Base-by-base conservation (phyloP, 1,140 invertebrate genomes). In the Piezodorus guildinii region DNA sequence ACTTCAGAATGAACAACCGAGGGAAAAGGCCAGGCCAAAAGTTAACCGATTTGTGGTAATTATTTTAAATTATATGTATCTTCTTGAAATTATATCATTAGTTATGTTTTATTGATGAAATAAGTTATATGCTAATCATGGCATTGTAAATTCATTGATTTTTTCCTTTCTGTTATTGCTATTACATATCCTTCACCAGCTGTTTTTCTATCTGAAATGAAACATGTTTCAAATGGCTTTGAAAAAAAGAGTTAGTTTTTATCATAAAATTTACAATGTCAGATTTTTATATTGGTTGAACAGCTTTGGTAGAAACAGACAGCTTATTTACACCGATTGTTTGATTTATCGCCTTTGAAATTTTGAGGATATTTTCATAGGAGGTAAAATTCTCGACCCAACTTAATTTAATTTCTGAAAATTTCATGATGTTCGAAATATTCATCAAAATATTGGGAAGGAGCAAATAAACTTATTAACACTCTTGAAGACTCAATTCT, bases 31-130 rank as follows among this genome's bases (percentile, higher is more conserved):
- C 64, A 79, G 82, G 71, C 77, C 83, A 60, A 85, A 86, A 81
- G 86, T 91, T 65, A 90, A 90, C 74, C 79, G 88, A 77, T 91
- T 91, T 81, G 86, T 91, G 79, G 88, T 91, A 75, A 85, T 86
- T 84, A 59, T 39, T 5, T 9, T 5, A 39, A 1, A 39, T 39
- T 39, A 39, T 39, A 39, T 39, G 2, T 10, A 10, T 39, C 6
- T 39, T 10, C 9, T 10, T 39, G 12, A 39, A 39, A 39, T 39
- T 39, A 10, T 39, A 39, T 12, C 12, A 39, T 39, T 39, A 39
- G 9, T 39, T 39, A 39, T 39, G 34, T 39, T 39, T 39, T 10
- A 39, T 39, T 10, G 34, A 39, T 39, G 34, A 39, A 39, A 39
- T 39, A 39, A 39, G 12, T 39, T 39, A 56, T 56, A 15, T 56